Evolutionary conservation across 2,888 invertebrate genomes (phyloP), one percentile per base, ranked within the genome.

Genomic region (Fissipunctia ypsillon): DNA sequence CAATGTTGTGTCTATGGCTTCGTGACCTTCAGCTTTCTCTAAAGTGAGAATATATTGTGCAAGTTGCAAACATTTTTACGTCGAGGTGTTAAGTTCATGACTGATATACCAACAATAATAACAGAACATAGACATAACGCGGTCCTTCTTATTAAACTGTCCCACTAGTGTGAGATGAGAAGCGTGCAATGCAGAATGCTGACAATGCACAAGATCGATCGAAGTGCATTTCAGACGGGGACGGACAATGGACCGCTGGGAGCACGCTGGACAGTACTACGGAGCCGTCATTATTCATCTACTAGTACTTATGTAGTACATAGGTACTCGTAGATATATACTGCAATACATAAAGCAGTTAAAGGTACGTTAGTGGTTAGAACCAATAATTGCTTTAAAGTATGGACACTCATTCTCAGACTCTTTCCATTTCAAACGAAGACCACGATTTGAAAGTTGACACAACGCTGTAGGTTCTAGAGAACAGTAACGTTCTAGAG

Each of bases 11-110:
- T 59, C 50, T 45, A 52, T 31, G 59, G 54, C 38, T 60, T 65
- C 50, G 54, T 59, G 76, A 65, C 81, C 81, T 80, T 80, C 68
- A 69, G 19, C 50, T 75, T 79, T 75, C 66, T 70, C 52, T 69
- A 74, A 25, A 66, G 38, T 59, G 68, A 74, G 74, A 54, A 73
- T 43, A 28, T 64, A 52, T 54, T 77, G 69, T 41, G 52, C 19
- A 54, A 77, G 61, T 60, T 61, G 41, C 31, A 61, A 61, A n/a
- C n/a, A n/a, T n/a, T 48, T 61, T 54, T 54, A 54, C 60, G 31
- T 43, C 31, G 19, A 10, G 7, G 16, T 45, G 45, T 35, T 60
- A 22, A 52, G 45, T 60, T 59, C 50, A 28, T 50, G 57, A 22
- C 35, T 38, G n/a, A 19, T 52, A 45, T 67, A 67, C 19, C 14